Base-by-base conservation (phyloP, 1,140 invertebrate genomes). In the Bombus huntii region DNA sequence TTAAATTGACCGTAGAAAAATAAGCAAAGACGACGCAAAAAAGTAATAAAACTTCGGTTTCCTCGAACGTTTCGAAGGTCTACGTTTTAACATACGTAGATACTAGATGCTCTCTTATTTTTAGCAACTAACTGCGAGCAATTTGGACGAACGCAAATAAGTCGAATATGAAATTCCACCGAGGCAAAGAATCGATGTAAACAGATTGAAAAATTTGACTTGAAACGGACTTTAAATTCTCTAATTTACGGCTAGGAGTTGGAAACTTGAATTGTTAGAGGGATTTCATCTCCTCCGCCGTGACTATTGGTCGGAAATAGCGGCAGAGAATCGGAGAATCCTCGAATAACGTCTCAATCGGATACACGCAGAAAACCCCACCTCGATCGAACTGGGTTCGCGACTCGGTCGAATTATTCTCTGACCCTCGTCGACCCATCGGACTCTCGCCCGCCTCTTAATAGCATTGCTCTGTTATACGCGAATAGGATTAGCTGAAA, bases 271-370 rank as follows among this genome's bases (percentile, higher is more conserved):
- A 62, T 13, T 0, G 59, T 62, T 5, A 28, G 0, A 10, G n/a
- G 18, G 18, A 47, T 57, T 53, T 28, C 4, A n/a, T 42, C 8
- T n/a, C 15, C 28, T 12, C 25, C 10, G 70, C 4, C 25, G 1
- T 13, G 5, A 8, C 31, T n/a, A 15, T 31, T 31, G 39, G 18
- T 37, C 5, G 28, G 59, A 66, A 53, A 75, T 66, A 76, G 42
- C 57, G 12, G 1, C 2, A 10, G 75, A 75, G 81, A 78, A 72
- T 44, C 72, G 71, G 72, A 72, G 72, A 83, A 66, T 31, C 53
- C n/a, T 62, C 78, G 82, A 80, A 70, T 78, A 88, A 94, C 91
- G 90, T 90, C 92, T 94, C 92, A 93, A 93, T 94, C 92, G 87
- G 86, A 86, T 37, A n/a, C 71, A 37, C 25, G 0, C 4, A 44